Evolutionary conservation across 2,888 invertebrate genomes (phyloP).

Genomic region (Platycheirus rosarum): DNA sequence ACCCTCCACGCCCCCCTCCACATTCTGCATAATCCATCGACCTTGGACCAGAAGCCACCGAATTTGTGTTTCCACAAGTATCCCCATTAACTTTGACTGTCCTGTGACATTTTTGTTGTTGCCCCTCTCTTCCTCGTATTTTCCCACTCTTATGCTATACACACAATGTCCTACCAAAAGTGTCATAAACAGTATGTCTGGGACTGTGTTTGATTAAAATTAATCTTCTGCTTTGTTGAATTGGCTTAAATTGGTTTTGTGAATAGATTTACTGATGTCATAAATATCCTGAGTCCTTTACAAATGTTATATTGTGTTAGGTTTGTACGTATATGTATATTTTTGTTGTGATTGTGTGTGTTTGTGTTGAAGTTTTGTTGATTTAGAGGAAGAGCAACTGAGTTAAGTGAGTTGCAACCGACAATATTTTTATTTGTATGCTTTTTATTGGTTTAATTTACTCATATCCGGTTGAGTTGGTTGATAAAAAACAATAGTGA

Average conservation of each 20-base stretch:
- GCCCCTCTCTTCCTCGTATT: background rate
- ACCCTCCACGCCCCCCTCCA: background rate
- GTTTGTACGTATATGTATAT: constrained; percentile 20
- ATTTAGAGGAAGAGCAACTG: constrained; percentile 5
- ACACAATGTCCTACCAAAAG: constrained; percentile 26
- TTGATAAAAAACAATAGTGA: background rate
- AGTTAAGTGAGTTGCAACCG: constrained; percentile 21
- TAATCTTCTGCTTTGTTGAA: constrained; percentile 63
- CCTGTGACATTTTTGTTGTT: constrained; percentile 27
- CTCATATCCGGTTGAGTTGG: background rate
- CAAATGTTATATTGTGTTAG: constrained; percentile 4
- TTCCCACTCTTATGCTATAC: background rate
- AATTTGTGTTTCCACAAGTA: constrained; percentile 45
- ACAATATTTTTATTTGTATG: background rate
- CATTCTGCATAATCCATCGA: background rate
- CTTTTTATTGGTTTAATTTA: background rate
- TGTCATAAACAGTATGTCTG: constrained; percentile 56
- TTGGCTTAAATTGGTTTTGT: constrained; percentile 67
- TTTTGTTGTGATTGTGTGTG: background rate
- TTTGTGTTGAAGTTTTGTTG: background rate
- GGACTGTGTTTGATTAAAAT: constrained; percentile 65
- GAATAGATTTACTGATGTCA: constrained; percentile 57
- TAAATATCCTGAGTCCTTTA: constrained; percentile 39
- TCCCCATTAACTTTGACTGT: constrained; percentile 36
- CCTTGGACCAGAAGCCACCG: constrained; percentile 15